These are phyloP conservation scores for Podocnemis expansa DNA, from an alignment of 2,113 vertebrate genomes.

Conservation along the genomic window DNA sequence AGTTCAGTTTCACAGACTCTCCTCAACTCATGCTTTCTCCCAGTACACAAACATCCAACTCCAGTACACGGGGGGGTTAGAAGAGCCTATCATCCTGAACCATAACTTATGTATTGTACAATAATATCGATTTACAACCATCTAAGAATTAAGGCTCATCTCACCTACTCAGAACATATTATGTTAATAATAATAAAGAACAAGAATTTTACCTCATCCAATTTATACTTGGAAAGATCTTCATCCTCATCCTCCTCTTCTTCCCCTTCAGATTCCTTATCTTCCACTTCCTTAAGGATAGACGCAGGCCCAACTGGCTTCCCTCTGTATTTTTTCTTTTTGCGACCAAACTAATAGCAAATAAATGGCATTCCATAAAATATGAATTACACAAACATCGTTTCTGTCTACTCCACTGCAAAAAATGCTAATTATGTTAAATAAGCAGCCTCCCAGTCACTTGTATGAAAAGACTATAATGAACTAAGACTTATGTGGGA, in stretches of 20 bases:
- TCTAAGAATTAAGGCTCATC: not conserved
- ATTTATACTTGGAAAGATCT: conserved; percentile 97
- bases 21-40: not conserved
- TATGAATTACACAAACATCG: fast-evolving
- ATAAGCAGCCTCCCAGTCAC: not conserved
- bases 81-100: not conserved
- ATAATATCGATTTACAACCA: not conserved
- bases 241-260: conserved; percentile 95
- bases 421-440: not conserved
- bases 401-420: not conserved
- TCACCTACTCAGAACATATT: not conserved
- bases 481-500: not conserved
- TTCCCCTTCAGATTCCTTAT: conserved; percentile 91
- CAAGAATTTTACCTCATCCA: conserved; percentile 83
- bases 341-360: conserved; percentile 90
- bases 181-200: not conserved
- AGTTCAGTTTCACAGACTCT: not conserved
- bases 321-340: conserved; percentile 97
- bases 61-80: not conserved
- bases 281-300: conserved; percentile 88
- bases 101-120: not conserved
- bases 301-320: conserved; percentile 83
- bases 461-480: not conserved
- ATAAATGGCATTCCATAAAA: conserved; percentile 4
- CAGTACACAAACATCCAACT: not conserved